These are phyloP conservation scores for Laodelphax striatellus DNA, from an alignment of 1,140 invertebrate genomes.

Conservation along the genomic window DNA sequence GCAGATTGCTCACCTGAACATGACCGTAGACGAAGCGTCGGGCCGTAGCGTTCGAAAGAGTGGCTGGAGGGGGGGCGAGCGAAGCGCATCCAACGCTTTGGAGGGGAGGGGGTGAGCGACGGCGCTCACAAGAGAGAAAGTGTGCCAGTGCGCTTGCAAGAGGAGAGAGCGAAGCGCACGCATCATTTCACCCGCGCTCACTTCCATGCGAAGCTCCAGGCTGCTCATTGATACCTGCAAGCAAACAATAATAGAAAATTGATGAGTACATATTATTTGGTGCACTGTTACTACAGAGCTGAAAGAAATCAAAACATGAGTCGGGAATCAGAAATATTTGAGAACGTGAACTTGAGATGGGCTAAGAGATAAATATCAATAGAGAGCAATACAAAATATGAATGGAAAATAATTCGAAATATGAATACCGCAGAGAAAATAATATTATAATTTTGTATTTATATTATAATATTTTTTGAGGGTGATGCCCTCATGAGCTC, in stretches of 20 bases:
- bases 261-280: too few species aligned
- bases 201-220: constrained; percentile 20
- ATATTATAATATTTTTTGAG: too few species aligned
- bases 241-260: neutral
- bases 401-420: too few species aligned
- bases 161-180: constrained; percentile 18
- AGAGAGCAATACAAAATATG: too few species aligned
- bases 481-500: too few species aligned
- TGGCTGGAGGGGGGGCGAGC: constrained; percentile 12
- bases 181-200: constrained; percentile 14
- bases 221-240: constrained; percentile 19
- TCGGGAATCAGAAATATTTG: too few species aligned
- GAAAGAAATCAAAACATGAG: too few species aligned
- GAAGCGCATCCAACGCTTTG: neutral
- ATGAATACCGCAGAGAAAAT: too few species aligned
- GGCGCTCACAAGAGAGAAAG: constrained; percentile 20
- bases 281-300: too few species aligned
- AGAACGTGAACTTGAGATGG: too few species aligned
- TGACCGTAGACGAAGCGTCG: constrained; percentile 11
- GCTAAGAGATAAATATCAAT: too few species aligned
- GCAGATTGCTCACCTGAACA: constrained; percentile 15
- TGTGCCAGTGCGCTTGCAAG: constrained; percentile 23
- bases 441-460: too few species aligned
- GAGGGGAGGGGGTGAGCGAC: constrained; percentile 12
- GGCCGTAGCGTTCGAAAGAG: constrained; percentile 11